phyloP scores from a whole-genome alignment of 2,113 vertebrate species.

The Eira barbara region DNA sequence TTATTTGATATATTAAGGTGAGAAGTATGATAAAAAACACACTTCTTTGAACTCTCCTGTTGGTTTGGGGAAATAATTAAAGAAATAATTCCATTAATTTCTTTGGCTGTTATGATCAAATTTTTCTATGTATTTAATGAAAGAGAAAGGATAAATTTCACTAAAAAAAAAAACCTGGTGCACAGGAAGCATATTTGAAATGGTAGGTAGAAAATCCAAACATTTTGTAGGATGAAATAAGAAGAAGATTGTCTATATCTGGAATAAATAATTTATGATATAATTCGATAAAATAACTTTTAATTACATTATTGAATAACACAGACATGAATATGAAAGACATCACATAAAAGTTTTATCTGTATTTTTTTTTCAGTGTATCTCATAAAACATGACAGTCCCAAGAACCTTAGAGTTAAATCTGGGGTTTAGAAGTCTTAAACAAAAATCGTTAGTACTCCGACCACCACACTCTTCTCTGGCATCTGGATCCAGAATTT shows the following conservation, averaged over 20 bases:
- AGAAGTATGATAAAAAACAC: not conserved
- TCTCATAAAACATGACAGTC: not conserved
- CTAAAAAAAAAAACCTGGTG: not conserved
- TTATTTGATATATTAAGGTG: not conserved
- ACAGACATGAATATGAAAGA: not conserved
- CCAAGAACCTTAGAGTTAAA: not conserved
- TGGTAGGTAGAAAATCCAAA: slow-evolving; percentile 1
- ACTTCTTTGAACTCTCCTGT: not conserved
- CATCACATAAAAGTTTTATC: not conserved
- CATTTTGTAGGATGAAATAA: not conserved
- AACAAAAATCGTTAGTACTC: not conserved
- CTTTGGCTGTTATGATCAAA: not conserved
- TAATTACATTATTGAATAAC: not conserved
- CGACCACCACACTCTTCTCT: not conserved
- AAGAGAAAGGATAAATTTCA: slow-evolving; percentile 18
- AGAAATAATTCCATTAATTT: slow-evolving; percentile 12
- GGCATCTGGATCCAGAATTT: not conserved
- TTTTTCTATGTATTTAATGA: not conserved
- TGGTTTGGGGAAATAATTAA: not conserved
- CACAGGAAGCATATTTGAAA: not conserved
- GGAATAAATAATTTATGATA: not conserved
- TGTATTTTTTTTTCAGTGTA: not conserved
- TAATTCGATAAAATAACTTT: slow-evolving; percentile 15
- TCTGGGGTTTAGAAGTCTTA: not conserved
- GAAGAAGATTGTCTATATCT: not conserved